These are phyloP conservation scores for Lasioglossum vierecki DNA, from an alignment of 2,888 invertebrate genomes.

Conservation along the genomic window DNA sequence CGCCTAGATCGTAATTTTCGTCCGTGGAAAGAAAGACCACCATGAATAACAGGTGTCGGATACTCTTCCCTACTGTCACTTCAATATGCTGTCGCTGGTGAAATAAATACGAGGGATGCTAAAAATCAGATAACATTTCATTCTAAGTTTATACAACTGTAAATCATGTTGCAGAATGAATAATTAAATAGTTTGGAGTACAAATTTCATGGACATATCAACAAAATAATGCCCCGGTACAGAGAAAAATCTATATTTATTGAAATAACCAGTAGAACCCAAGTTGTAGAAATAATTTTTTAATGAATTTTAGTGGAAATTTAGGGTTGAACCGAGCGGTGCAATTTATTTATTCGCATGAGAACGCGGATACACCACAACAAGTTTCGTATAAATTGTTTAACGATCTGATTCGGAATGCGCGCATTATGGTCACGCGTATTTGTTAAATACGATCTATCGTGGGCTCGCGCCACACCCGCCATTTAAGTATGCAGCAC, in stretches of 20 bases:
- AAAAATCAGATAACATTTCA: too few species aligned
- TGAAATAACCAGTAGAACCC: neutral
- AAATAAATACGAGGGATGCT: neutral
- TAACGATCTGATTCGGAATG: neutral
- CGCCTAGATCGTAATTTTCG: slow-evolving; percentile 50
- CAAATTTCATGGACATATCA: neutral
- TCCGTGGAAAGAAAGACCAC: slow-evolving; percentile 22
- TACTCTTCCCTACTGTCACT: neutral
- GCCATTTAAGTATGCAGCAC: neutral
- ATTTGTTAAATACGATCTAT: neutral
- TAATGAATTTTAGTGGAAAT: too few species aligned
- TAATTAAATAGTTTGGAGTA: neutral
- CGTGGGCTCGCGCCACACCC: neutral
- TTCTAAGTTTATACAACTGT: too few species aligned
- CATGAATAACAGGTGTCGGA: slow-evolving; percentile 30
- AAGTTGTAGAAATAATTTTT: neutral
- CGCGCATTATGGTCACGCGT: neutral
- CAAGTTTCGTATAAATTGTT: neutral
- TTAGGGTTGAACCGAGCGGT: slow-evolving; percentile 28
- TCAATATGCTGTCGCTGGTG: neutral
- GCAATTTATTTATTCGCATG: neutral
- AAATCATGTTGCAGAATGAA: neutral
- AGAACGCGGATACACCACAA: neutral
- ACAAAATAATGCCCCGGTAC: neutral
- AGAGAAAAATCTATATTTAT: neutral